A percentile compares a stretch with the other conserved stretches of the same genome.
These are phyloP conservation scores for Chiridota heheva DNA, from an alignment of 35 echinoderm and acorn worm species.

Conservation along the genomic window DNA sequence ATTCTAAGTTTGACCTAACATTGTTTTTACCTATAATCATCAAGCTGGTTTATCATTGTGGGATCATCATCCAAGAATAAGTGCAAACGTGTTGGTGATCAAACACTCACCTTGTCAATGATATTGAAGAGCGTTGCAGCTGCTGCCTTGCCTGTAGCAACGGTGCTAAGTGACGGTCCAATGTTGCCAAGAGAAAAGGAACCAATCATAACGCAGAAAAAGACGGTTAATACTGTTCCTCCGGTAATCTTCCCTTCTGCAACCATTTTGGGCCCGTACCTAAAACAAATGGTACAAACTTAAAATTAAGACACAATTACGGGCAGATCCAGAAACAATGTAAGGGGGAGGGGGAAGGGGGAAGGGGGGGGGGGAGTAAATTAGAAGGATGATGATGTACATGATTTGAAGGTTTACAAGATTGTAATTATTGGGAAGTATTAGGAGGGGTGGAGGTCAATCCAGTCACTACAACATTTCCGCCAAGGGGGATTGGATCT, in stretches of 20 bases:
- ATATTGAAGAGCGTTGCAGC: slow-evolving; percentile 66
- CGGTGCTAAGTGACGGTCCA: slow-evolving; percentile 65
- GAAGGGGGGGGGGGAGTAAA: not conserved
- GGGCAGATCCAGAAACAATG: not conserved
- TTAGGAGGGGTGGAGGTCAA: too few species aligned
- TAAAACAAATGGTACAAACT: not conserved
- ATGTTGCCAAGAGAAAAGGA: slow-evolving; percentile 86
- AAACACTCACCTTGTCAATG: slow-evolving; percentile 73
- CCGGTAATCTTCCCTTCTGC: slow-evolving; percentile 50
- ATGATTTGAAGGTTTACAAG: too few species aligned
- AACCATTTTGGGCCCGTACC: slow-evolving; percentile 87
- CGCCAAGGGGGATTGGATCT: too few species aligned
- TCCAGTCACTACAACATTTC: too few species aligned
- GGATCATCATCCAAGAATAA: too few species aligned
- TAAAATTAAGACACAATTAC: not conserved
- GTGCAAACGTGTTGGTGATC: too few species aligned
- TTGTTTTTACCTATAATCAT: too few species aligned
- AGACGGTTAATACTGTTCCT: slow-evolving; percentile 82
- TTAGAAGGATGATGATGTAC: not conserved
- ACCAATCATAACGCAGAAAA: slow-evolving; percentile 97
- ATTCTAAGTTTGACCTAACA: too few species aligned
- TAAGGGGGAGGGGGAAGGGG: not conserved
- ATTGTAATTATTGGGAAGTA: too few species aligned
- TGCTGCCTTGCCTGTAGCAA: slow-evolving; percentile 71
- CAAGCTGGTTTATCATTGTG: too few species aligned